Conservation (phyloP, 2,113 vertebrate genomes). For the Solea solea region DNA sequence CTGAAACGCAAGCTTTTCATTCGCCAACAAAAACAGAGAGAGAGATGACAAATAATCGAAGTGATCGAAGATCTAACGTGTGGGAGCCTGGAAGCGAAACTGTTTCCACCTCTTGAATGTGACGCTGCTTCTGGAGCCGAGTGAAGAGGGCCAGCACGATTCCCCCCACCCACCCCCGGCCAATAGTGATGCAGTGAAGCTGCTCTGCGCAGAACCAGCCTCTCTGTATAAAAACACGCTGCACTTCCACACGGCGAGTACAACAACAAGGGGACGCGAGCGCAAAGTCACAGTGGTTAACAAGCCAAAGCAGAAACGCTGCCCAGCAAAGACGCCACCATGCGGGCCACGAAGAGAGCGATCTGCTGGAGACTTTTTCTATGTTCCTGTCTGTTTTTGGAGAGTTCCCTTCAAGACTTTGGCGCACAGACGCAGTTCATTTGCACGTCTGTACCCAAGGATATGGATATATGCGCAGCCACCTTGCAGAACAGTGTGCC, state of each 20-base stretch:
- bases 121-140: conserved; percentile 60
- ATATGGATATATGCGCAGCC: conserved; percentile 94
- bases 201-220: conserved; percentile 73
- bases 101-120: conserved; percentile 57
- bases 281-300: conserved; percentile 45
- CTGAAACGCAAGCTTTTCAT: conserved; percentile 8
- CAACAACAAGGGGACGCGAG: conserved; percentile 63
- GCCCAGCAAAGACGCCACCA: conserved; percentile 42
- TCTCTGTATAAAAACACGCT: conserved; percentile 77
- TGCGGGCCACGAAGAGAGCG: conserved; percentile 61
- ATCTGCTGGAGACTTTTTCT: conserved; percentile 83
- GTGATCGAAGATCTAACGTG: conserved; percentile 69
- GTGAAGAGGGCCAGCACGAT: conserved; percentile 49
- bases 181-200: conserved; percentile 76
- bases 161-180: conserved; percentile 51
- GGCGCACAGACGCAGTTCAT: conserved; percentile 94
- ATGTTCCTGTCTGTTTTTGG: conserved; percentile 73
- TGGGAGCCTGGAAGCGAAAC: conserved; percentile 55
- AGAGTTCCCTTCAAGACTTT: conserved; percentile 85
- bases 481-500: conserved; percentile 87
- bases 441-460: conserved; percentile 96
- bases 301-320: background rate
- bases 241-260: conserved; percentile 64
- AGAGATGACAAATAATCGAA: conserved; percentile 62
- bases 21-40: conserved; percentile 50